Evolutionary conservation across 1,140 invertebrate genomes (phyloP).

Genomic region (Apolygus lucorum): DNA sequence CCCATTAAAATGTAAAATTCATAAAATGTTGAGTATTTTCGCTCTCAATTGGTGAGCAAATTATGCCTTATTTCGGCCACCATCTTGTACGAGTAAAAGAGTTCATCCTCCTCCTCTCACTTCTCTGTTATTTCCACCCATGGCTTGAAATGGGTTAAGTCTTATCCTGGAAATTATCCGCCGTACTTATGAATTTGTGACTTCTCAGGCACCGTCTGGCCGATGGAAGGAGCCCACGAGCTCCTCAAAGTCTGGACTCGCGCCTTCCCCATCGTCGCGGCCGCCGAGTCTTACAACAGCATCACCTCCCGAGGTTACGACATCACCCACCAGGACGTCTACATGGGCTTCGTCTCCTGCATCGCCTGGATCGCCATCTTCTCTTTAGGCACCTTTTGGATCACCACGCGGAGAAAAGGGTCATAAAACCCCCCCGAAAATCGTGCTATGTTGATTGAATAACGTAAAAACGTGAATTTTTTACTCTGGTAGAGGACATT

Average conservation of each 20-base stretch:
- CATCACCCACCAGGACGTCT: constrained; percentile 43
- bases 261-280: constrained; percentile 47
- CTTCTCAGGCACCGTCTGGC: constrained; percentile 67
- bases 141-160: too few species aligned
- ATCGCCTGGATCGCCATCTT: constrained; percentile 46
- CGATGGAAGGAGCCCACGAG: constrained; percentile 75
- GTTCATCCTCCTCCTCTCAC: too few species aligned
- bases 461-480: neutral
- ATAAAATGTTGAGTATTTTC: too few species aligned
- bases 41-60: too few species aligned
- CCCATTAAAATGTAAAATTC: too few species aligned
- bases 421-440: neutral
- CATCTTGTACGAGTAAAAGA: too few species aligned
- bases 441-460: neutral
- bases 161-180: too few species aligned
- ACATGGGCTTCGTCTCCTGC: constrained; percentile 45
- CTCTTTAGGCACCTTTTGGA: constrained; percentile 32
- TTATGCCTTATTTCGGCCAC: too few species aligned
- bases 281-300: constrained; percentile 47
- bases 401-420: constrained; percentile 23
- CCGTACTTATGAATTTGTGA: neutral
- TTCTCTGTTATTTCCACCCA: too few species aligned
- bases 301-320: constrained; percentile 48
- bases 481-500: neutral
- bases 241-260: constrained; percentile 45